Percentiles rank a stretch among this genome's conserved stretches.
Evolutionary conservation across 2,797 vertebrate species (phyloP).

Genomic region (Pseudochromis fuscus): DNA sequence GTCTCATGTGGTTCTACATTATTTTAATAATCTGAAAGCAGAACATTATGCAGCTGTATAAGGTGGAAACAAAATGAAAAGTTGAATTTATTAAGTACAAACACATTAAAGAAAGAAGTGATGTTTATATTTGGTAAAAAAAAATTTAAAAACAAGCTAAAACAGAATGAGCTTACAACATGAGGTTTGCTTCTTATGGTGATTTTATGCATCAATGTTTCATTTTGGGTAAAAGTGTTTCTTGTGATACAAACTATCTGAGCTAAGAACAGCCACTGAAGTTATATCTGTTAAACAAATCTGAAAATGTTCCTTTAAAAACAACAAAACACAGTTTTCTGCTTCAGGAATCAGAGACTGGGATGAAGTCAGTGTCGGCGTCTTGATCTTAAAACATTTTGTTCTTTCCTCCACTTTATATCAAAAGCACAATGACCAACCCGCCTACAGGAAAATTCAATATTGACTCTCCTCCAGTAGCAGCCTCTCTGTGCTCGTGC

Average conservation of each 20-base stretch:
- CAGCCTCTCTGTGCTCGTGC: constrained; percentile 2
- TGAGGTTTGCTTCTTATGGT: background rate
- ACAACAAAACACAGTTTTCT: background rate
- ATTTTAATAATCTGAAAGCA: background rate
- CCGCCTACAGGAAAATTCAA: constrained; percentile 74
- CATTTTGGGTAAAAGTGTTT: no score
- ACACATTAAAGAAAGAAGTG: background rate
- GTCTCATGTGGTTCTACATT: background rate
- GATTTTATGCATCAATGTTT: background rate
- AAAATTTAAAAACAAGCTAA: background rate
- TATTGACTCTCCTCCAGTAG: constrained; percentile 76
- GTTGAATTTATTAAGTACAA: background rate
- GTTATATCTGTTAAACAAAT: background rate
- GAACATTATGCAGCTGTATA: background rate
- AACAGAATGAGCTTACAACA: background rate
- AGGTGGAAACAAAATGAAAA: background rate
- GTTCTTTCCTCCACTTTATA: constrained; percentile 45
- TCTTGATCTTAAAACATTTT: constrained; percentile 21
- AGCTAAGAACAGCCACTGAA: background rate
- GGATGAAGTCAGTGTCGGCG: constrained; percentile 4
- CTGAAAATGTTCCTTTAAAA: background rate
- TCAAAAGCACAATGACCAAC: constrained; percentile 28
- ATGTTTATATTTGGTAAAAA: background rate
- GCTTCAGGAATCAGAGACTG: background rate
- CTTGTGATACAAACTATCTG: background rate